These are phyloP conservation scores for Drosophila busckii DNA, from an alignment of 1,140 invertebrate genomes.

Conservation along the genomic window DNA sequence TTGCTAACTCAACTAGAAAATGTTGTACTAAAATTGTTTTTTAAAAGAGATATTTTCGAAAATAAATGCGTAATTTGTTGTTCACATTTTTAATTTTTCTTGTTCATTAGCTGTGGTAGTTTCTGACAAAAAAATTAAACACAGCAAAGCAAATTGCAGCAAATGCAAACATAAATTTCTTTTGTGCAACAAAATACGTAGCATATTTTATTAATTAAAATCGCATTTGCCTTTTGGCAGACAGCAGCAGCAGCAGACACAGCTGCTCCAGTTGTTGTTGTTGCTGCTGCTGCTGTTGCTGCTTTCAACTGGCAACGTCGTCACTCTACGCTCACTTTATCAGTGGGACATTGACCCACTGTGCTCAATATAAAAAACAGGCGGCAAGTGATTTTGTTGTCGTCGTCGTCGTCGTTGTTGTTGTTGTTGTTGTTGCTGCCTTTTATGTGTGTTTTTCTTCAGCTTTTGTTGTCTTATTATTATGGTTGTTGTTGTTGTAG, in stretches of 20 bases:
- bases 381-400: conserved; percentile 67
- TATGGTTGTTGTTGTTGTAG: conserved; percentile 37
- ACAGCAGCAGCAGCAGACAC: conserved; percentile 14
- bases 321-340: conserved; percentile 63
- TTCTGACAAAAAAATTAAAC: conserved; percentile 22
- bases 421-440: conserved; percentile 1
- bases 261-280: conserved; percentile 39
- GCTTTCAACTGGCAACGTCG: conserved; percentile 27
- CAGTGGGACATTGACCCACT: conserved; percentile 76
- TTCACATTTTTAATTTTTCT: conserved; percentile 24
- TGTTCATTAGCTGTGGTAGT: conserved; percentile 56
- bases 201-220: conserved; percentile 77
- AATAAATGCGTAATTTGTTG: not conserved
- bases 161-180: conserved; percentile 52
- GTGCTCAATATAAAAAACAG: conserved; percentile 67
- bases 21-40: conserved; percentile 43
- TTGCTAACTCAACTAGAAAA: conserved; percentile 68
- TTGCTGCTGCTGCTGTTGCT: conserved; percentile 34
- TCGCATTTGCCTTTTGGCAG: conserved; percentile 60
- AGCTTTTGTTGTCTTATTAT: conserved; percentile 42
- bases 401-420: conserved; percentile 23
- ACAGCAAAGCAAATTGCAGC: conserved; percentile 33
- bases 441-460: conserved; percentile 49
- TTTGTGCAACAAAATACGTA: conserved; percentile 66
- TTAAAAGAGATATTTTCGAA: not conserved